Evolutionary conservation across 2,888 invertebrate genomes (phyloP).

Genomic region (Harpalus rubripes): DNA sequence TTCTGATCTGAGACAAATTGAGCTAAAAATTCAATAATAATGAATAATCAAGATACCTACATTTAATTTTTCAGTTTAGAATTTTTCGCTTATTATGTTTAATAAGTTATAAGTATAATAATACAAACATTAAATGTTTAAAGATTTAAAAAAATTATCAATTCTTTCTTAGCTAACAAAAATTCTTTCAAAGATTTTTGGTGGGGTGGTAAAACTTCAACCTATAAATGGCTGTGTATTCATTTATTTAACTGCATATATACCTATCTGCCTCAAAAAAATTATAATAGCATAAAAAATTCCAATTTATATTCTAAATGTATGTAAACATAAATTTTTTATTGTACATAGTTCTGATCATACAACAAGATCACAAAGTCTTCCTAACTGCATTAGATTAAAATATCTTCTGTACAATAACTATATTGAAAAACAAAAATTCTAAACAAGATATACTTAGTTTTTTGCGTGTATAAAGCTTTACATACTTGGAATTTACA

Average conservation of each 20-base stretch:
- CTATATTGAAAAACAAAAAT: not conserved
- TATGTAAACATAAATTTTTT: not conserved
- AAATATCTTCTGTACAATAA: not conserved
- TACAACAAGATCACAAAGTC: constrained; percentile 62
- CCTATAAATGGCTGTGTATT: constrained; percentile 52
- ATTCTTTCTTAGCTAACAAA: no score
- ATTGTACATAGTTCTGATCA: constrained; percentile 20
- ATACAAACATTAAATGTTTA: no score
- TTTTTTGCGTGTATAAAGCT: constrained; percentile 12
- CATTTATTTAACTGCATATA: constrained; percentile 59
- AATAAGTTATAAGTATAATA: no score
- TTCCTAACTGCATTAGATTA: constrained; percentile 48
- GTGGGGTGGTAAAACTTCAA: not conserved
- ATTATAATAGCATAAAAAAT: constrained; percentile 21
- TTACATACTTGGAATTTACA: constrained; percentile 4
- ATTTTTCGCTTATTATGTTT: no score
- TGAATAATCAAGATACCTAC: no score
- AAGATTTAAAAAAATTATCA: no score
- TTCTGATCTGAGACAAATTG: no score
- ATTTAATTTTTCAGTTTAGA: no score
- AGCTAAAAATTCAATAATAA: no score
- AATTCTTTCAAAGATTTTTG: not conserved
- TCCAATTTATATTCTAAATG: not conserved
- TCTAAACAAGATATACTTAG: not conserved
- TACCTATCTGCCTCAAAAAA: constrained; percentile 53